These are phyloP conservation scores for Proterorhinus semilunaris DNA, from an alignment of 2,113 vertebrate genomes.

Conservation along the genomic window DNA sequence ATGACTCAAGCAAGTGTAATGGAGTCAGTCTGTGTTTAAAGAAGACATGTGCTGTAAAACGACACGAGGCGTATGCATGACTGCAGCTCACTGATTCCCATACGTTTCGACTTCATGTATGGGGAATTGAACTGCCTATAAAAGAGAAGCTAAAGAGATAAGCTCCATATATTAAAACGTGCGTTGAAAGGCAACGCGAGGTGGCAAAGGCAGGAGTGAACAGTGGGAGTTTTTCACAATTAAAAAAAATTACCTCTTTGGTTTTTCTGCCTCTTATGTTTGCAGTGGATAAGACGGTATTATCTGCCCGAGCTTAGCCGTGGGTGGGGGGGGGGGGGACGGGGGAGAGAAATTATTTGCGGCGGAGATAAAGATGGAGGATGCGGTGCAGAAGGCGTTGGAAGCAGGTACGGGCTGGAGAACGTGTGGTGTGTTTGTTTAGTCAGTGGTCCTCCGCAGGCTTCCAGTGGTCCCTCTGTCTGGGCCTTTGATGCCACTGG, in stretches of 20 bases:
- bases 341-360: conserved; percentile 58
- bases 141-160: conserved; percentile 42
- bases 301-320: conserved; percentile 54
- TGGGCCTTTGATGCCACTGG: conserved; percentile 72
- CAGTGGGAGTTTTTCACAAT: conserved; percentile 62
- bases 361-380: conserved; percentile 60
- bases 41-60: conserved; percentile 39
- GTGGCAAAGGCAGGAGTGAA: conserved; percentile 41
- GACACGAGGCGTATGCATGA: conserved; percentile 29
- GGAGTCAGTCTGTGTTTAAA: conserved; percentile 19
- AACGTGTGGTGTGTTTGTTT: conserved; percentile 64
- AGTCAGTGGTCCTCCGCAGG: conserved; percentile 61
- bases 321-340: conserved; percentile 31
- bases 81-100: conserved; percentile 32
- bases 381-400: conserved; percentile 47
- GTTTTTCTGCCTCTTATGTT: conserved; percentile 53
- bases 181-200: conserved; percentile 50
- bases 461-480: conserved; percentile 64
- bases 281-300: conserved; percentile 63
- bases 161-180: conserved; percentile 31
- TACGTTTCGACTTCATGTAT: conserved; percentile 30
- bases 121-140: conserved; percentile 39
- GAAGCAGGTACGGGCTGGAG: conserved; percentile 25
- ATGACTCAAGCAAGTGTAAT: too few relatives aligned
- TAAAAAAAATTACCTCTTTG: conserved; percentile 65